These are phyloP conservation scores for Acronicta alni DNA, from an alignment of 2,888 invertebrate species.

Conservation along the genomic window DNA sequence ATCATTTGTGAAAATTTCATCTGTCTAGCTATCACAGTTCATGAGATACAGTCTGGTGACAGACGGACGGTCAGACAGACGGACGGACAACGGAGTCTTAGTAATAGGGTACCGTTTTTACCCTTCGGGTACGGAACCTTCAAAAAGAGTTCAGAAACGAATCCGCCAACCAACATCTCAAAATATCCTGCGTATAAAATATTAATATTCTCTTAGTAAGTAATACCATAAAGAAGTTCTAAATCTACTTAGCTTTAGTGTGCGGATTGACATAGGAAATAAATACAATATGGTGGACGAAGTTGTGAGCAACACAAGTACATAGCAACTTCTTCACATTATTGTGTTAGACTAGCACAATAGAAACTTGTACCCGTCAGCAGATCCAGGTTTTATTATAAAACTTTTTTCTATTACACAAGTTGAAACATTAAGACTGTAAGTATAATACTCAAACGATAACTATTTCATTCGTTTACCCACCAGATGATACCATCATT, in stretches of 20 bases:
- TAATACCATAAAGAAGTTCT: not conserved
- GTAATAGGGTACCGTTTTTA: too few relatives aligned
- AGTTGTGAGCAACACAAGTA: conserved; percentile 4
- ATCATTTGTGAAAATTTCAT: too few relatives aligned
- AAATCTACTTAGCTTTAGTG: not conserved
- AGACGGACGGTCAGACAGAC: too few relatives aligned
- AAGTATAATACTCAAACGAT: conserved; percentile 33
- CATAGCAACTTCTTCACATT: conserved; percentile 4
- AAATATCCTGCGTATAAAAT: too few relatives aligned
- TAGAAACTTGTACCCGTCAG: conserved; percentile 8
- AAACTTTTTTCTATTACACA: conserved; percentile 52
- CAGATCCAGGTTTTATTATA: conserved; percentile 43
- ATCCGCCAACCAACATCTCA: too few relatives aligned
- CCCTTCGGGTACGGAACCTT: too few relatives aligned
- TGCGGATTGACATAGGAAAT: not conserved
- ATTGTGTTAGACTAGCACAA: conserved; percentile 12
- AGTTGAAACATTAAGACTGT: conserved; percentile 50
- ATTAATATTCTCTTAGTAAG: not conserved
- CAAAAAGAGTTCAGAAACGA: too few relatives aligned
- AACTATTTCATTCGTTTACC: conserved; percentile 41
- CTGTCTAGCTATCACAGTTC: too few relatives aligned
- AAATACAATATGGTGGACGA: conserved; percentile 3
- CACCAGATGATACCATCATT: conserved; percentile 51
- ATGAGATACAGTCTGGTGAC: too few relatives aligned
- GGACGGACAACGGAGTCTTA: too few relatives aligned